Percentiles rank a stretch among this genome's conserved stretches.
phyloP scores from a whole-genome alignment of 2,888 invertebrate genomes.

The Zygothrica quintamaculata region DNA sequence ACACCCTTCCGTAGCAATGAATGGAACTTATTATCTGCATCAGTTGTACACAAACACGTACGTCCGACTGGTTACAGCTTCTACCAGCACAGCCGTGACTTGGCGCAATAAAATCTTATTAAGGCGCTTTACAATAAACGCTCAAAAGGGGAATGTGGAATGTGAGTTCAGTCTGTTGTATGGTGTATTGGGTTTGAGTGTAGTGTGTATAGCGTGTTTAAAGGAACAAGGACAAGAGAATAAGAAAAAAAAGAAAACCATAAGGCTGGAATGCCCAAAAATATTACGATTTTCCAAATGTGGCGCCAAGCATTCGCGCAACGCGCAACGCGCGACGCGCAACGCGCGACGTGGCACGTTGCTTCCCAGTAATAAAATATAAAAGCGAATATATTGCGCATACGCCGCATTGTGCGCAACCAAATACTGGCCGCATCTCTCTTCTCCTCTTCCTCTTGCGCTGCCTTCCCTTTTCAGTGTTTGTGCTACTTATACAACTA shows the following conservation, averaged over 20 bases:
- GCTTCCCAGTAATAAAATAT: conserved; percentile 64
- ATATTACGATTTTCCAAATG: conserved; percentile 27
- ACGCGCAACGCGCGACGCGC: not conserved
- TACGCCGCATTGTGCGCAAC: conserved; percentile 60
- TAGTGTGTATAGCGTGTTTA: too few relatives aligned
- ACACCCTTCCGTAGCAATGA: conserved; percentile 16
- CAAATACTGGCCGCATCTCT: conserved; percentile 7
- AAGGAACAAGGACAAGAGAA: conserved; percentile 21
- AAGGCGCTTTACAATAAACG: conserved; percentile 70
- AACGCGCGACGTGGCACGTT: conserved; percentile 5
- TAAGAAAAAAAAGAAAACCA: conserved; percentile 13
- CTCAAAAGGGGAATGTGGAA: conserved; percentile 50
- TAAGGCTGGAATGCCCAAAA: conserved; percentile 18
- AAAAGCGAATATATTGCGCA: conserved; percentile 64
- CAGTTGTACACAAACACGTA: conserved; percentile 74
- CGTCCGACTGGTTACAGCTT: conserved; percentile 27
- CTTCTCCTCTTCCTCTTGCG: not conserved
- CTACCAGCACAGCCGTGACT: conserved; percentile 62
- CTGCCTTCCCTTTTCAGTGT: not conserved
- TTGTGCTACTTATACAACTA: conserved; percentile 1
- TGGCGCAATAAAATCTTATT: conserved; percentile 80
- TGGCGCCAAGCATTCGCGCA: conserved; percentile 6
- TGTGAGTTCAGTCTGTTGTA: not conserved
- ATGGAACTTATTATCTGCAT: conserved; percentile 75
- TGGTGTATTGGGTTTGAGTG: too few relatives aligned